Base-by-base conservation (phyloP, 2,888 invertebrate species). In the Margaritifera margaritifera region DNA sequence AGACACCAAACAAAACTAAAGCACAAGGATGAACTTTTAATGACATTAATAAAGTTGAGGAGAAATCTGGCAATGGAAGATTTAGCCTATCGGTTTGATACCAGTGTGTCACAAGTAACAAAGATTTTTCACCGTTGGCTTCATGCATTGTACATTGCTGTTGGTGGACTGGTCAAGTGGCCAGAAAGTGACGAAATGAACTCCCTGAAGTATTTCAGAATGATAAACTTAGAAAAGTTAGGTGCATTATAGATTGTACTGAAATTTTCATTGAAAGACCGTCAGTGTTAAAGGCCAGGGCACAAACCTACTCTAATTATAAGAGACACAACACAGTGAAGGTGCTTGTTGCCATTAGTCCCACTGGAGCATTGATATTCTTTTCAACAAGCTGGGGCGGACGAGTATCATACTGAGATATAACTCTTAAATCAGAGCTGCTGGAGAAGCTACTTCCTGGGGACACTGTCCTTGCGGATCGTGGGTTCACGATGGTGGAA, bases 281-380 rank as follows among this genome's bases (percentile, higher is more conserved):
- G n/a, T 53, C 52, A 50, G 51, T 19, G 4, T n/a, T 62, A 11
- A 62, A 62, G 25, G 62, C 62, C 52, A 50, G 62, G n/a, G 62
- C 62, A 18, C 62, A 53, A 20, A 62, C 62, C 0, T 60, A 60
- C 59, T 60, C 59, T 3, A 51, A 66, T 42, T 66, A 66, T 60
- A 66, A 66, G 51, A 19, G 53, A n/a, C 66, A 66, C 52, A 66
- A 6, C 53, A 66, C 66, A n/a, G 50, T 60, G 15, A 60, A 66
- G 22, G 31, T 66, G 3, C 27, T 66, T 19, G 53, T 61, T 20
- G 66, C 50, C 4, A n/a, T 42, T 24, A 66, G 54, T 53, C 66
- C 66, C 18, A 20, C 60, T 27, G 27, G 2, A 2, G 27, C 27
- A 27, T 4, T 27, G 27, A 27, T 27, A 27, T 27, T 27, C 27